A percentile compares a stretch with the other conserved stretches of the same genome.
phyloP scores from a whole-genome alignment of 2,888 invertebrate genomes.

The Malthinus flaveolus region DNA sequence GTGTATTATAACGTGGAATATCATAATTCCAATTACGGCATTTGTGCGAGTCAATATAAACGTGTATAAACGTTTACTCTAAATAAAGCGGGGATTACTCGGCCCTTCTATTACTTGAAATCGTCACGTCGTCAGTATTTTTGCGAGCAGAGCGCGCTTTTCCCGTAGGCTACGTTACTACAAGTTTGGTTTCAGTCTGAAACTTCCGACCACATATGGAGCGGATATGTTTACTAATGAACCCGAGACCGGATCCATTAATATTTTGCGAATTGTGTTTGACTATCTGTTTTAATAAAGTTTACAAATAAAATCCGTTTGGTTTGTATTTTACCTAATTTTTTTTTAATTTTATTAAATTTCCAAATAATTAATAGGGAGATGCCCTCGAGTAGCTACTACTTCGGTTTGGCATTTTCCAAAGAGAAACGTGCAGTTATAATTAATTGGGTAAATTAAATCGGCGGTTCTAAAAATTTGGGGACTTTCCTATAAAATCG shows the following conservation, averaged over 20 bases:
- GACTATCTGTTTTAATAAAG: slow-evolving; percentile 25
- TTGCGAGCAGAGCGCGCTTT: slow-evolving; percentile 20
- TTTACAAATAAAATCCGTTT: slow-evolving; percentile 8
- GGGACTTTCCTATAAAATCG: too few species aligned
- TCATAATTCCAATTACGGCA: not conserved
- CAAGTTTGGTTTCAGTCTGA: slow-evolving; percentile 24
- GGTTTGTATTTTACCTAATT: not conserved
- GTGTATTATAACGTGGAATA: not conserved
- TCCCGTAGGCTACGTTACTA: slow-evolving; percentile 25
- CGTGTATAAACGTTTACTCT: slow-evolving; percentile 5
- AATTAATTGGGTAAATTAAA: too few species aligned
- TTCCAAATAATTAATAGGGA: too few species aligned
- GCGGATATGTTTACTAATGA: slow-evolving; percentile 33
- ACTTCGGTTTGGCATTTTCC: too few species aligned
- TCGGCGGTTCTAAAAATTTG: too few species aligned
- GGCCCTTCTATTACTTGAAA: slow-evolving; percentile 11
- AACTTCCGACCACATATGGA: slow-evolving; percentile 32
- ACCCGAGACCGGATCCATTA: slow-evolving; percentile 31
- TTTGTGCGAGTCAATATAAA: slow-evolving; percentile 3
- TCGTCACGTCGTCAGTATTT: slow-evolving; percentile 13
- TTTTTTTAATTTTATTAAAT: too few species aligned
- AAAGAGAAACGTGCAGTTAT: too few species aligned
- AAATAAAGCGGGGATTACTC: slow-evolving; percentile 19
- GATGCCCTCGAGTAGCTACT: too few species aligned
- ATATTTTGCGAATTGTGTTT: slow-evolving; percentile 24